phyloP scores from a whole-genome alignment of 53 echinoderm and acorn worm genomes.

The Crossaster papposus region DNA sequence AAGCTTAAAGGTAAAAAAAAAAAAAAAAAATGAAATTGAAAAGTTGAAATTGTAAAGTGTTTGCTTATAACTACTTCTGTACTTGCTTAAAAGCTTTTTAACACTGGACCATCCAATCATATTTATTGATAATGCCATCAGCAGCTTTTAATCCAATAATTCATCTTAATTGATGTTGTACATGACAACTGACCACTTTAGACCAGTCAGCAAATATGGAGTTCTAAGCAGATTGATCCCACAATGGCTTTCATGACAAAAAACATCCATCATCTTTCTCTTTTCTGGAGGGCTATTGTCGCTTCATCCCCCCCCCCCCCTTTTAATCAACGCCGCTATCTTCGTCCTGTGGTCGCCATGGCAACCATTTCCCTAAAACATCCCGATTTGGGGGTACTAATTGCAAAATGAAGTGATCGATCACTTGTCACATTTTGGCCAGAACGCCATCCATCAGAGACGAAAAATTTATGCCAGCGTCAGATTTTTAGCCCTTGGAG shows the following conservation, averaged over 20 bases:
- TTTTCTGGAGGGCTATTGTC: constrained; percentile 1
- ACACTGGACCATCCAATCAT: too few relatives aligned
- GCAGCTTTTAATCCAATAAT: neutral
- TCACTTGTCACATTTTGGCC: constrained; percentile 50
- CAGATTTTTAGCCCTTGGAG: neutral
- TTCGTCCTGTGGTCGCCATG: constrained; percentile 5
- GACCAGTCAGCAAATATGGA: neutral
- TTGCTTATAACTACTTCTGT: neutral
- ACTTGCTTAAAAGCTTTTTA: too few relatives aligned
- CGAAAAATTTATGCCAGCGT: constrained; percentile 10
- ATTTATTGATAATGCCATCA: neutral
- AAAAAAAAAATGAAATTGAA: neutral
- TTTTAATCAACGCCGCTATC: constrained; percentile 14
- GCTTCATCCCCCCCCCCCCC: neutral
- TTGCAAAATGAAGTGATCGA: constrained; percentile 50
- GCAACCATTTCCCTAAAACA: constrained; percentile 38
- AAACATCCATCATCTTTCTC: constrained; percentile 49
- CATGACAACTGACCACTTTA: neutral
- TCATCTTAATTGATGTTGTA: neutral
- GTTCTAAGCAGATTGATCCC: constrained; percentile 23
- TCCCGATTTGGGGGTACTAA: constrained; percentile 23
- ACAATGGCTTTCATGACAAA: constrained; percentile 36
- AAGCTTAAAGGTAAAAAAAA: neutral
- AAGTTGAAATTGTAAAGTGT: neutral
- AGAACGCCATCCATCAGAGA: constrained; percentile 20